Evolutionary conservation across 2,113 vertebrate genomes (phyloP).

Genomic region (Mormyrus iriodes): DNA sequence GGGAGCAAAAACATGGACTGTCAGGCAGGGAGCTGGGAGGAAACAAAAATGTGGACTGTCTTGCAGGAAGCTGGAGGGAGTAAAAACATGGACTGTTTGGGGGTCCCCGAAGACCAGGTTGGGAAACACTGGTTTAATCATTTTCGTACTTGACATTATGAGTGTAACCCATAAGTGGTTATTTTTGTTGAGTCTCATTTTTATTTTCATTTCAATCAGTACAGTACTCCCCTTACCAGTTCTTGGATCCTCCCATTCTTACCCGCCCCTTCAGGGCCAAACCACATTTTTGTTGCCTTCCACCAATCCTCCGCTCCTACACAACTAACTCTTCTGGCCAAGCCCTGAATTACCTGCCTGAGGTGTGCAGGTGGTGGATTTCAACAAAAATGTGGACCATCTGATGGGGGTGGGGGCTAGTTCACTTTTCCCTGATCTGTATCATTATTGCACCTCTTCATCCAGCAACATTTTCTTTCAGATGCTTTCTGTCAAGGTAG

Average conservation of each 20-base stretch:
- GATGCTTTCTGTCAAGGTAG: constrained; percentile 46
- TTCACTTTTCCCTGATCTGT: neutral
- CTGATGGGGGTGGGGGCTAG: neutral
- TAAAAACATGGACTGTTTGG: neutral
- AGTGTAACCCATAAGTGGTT: neutral
- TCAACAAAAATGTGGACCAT: neutral
- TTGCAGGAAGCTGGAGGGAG: neutral
- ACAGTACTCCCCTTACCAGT: neutral
- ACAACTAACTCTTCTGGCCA: neutral
- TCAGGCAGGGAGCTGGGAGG: no score
- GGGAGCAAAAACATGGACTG: neutral
- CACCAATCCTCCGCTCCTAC: neutral
- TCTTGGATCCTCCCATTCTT: no score
- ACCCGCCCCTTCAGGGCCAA: neutral
- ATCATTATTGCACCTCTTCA: neutral
- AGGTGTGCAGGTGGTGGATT: neutral
- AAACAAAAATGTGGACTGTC: neutral
- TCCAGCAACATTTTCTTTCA: constrained; percentile 39
- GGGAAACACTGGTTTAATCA: neutral
- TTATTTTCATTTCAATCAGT: neutral
- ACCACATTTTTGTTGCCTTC: neutral
- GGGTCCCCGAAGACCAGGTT: neutral
- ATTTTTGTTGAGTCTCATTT: neutral
- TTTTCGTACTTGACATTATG: neutral
- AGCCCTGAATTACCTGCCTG: neutral